Evolutionary conservation across 2,113 vertebrate species (phyloP).

Genomic region (Zapus hudsonius): DNA sequence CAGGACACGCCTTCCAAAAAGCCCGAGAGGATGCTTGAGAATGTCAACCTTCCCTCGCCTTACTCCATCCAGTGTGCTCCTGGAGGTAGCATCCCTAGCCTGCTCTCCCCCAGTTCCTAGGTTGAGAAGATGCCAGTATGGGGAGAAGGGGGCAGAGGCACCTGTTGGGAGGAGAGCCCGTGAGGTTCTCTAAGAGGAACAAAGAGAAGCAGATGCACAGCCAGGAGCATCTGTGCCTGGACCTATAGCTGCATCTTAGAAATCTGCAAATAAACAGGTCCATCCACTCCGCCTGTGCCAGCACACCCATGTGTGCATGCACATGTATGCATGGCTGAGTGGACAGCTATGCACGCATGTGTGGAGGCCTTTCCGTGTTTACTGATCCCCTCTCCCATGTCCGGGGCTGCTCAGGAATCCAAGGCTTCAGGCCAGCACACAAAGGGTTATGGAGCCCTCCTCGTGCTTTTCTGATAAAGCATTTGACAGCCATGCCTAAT

Average conservation of each 20-base stretch:
- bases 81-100: background rate
- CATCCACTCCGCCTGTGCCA: accelerated
- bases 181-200: background rate
- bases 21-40: accelerated
- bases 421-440: slow-evolving; percentile 61
- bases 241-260: accelerated
- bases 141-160: background rate
- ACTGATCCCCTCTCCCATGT: background rate
- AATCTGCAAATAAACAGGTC: accelerated
- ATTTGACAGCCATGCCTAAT: slow-evolving; percentile 99
- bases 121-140: accelerated
- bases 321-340: accelerated
- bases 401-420: background rate
- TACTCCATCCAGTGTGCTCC: accelerated
- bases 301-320: accelerated
- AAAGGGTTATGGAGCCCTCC: slow-evolving; percentile 83
- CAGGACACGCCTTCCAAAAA: accelerated
- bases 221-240: background rate
- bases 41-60: accelerated
- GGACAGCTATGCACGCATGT: accelerated
- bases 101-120: too few relatives aligned
- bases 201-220: background rate
- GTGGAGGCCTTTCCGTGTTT: too few relatives aligned
- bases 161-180: background rate
- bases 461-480: slow-evolving; percentile 85